Evolutionary conservation across 2,888 invertebrate genomes (phyloP), one percentile per base, ranked within the genome.

Genomic region (Sarcophaga carnaria): DNA sequence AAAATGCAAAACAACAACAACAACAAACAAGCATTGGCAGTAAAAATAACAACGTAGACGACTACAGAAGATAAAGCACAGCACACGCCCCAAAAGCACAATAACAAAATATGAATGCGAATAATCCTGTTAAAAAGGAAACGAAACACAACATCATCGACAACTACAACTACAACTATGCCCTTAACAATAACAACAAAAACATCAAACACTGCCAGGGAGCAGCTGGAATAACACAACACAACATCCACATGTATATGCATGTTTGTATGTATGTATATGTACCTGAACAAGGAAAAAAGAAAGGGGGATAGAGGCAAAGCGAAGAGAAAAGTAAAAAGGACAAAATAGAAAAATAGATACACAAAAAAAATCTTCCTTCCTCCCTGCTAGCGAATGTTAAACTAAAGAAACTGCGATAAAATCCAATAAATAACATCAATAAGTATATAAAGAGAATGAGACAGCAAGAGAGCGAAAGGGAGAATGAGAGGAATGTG

Each of bases 1-100:
- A 37, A 37, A 81, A 45, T 71, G 74, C 17, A 71, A 83, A 80
- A 62, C 6, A 67, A 37, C 37, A 60, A 8, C 20, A 79, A 17
- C 22, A 86, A 72, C 22, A 69, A 79, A 84, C 59, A 83, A 69
- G 37, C 25, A 25, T n/a, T 45, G 54, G 14, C 49, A 75, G 45
- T 14, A 45, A 20, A 37, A 69, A 37, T 49, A 81, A 60, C 22
- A 72, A 11, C 59, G n/a, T 49, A 25, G 78, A 79, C 17, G 20
- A 64, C 27, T 64, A 5, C 17, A 80, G 67, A 78, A 64, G 62
- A 63, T 69, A 64, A 59, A 82, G 47, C 22, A 62, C 76, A 81
- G 80, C 80, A 86, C 80, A 86, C 86, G 86, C 86, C 83, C 83
- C 86, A 86, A 80, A 86, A 86, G 63, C 45, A 64, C 66, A 62